phyloP scores from a whole-genome alignment of 1,140 invertebrate species.

The Chymomyza costata region DNA sequence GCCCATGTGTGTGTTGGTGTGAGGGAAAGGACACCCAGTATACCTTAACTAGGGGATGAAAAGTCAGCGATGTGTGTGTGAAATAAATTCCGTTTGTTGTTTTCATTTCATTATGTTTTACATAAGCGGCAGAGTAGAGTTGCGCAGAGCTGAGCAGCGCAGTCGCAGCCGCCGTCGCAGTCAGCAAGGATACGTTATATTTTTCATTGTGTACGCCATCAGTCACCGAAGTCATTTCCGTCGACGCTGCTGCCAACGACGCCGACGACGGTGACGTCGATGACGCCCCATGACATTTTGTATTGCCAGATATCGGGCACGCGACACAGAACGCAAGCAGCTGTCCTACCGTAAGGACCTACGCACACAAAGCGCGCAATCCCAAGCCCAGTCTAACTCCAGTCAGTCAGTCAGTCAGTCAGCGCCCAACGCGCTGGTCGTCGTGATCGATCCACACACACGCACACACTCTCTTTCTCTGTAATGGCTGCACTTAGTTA shows the following conservation, averaged over 20 bases:
- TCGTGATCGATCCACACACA: too few species aligned
- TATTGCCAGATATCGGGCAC: conserved; percentile 58
- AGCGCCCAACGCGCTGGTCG: not conserved
- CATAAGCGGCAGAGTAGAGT: conserved; percentile 47
- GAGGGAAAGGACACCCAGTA: conserved; percentile 33
- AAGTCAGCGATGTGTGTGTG: conserved; percentile 50
- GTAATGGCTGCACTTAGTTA: conserved; percentile 54
- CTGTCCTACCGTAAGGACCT: conserved; percentile 64
- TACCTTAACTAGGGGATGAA: conserved; percentile 72
- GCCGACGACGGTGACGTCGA: conserved; percentile 3
- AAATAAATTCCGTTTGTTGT: conserved; percentile 57
- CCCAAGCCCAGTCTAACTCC: not conserved
- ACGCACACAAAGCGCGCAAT: conserved; percentile 8
- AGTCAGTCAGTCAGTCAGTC: not conserved
- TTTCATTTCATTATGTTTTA: conserved; percentile 60
- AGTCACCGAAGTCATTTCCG: conserved; percentile 74
- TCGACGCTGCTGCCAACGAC: conserved; percentile 34
- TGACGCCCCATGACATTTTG: conserved; percentile 62
- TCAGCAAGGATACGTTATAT: conserved; percentile 42
- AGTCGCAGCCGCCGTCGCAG: conserved; percentile 11
- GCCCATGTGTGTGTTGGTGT: conserved; percentile 23
- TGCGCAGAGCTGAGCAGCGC: conserved; percentile 18
- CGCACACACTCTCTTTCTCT: too few species aligned
- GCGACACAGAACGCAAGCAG: conserved; percentile 73
- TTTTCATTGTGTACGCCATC: conserved; percentile 48